Percentiles rank a stretch among this genome's conserved stretches.
Conservation (phyloP, 2,797 vertebrate species). For the Eleutherodactylus coqui region DNA sequence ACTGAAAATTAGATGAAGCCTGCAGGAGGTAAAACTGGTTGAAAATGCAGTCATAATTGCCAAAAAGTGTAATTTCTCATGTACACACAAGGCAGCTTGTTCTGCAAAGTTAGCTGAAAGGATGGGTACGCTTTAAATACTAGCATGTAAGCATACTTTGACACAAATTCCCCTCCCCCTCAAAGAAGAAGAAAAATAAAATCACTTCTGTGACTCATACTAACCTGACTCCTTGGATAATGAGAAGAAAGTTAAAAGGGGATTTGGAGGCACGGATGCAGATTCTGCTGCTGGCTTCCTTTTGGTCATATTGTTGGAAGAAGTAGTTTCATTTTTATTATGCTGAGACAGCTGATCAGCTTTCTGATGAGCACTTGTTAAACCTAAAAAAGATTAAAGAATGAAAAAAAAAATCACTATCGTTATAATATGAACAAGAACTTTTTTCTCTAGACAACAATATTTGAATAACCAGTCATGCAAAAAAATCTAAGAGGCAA, state of each 20-base stretch:
- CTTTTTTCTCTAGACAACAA: too few species aligned
- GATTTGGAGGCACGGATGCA: constrained; percentile 70
- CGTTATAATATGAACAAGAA: too few species aligned
- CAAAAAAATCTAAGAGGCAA: neutral
- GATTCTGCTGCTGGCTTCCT: constrained; percentile 78
- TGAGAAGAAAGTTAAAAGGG: constrained; percentile 77
- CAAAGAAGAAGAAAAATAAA: neutral
- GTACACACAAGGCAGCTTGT: too few species aligned
- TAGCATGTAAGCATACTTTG: too few species aligned
- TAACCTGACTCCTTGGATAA: constrained; percentile 79
- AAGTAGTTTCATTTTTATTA: constrained; percentile 75
- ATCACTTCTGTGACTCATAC: neutral
- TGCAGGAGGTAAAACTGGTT: too few species aligned
- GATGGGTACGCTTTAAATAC: too few species aligned
- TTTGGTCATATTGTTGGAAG: constrained; percentile 75
- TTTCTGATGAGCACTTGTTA: constrained; percentile 78
- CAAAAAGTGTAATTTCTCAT: too few species aligned
- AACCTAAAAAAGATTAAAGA: constrained; percentile 67
- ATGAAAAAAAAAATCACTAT: neutral
- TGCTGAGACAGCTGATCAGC: constrained; percentile 76
- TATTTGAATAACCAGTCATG: too few species aligned
- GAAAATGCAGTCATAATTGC: too few species aligned
- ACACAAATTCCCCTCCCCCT: neutral
- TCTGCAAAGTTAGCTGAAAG: too few species aligned
- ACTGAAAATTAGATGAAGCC: too few species aligned